Evolutionary conservation across 2,113 vertebrate species (phyloP).

Genomic region (Harpagus bidentatus): DNA sequence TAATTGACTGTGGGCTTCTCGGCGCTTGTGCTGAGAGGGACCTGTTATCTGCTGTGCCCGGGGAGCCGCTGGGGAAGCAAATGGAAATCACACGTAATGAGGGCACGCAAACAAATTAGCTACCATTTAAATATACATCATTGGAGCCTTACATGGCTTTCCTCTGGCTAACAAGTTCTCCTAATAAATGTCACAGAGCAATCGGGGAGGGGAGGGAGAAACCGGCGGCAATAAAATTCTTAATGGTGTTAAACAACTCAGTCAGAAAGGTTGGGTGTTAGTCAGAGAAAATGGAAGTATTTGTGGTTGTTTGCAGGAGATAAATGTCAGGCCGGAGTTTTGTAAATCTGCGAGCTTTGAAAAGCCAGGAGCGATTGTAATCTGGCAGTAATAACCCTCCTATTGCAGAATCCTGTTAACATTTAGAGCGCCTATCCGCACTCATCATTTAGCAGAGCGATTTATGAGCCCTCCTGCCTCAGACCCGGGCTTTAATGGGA

Average conservation of each 20-base stretch:
- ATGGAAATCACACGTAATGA: neutral
- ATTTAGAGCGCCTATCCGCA: neutral
- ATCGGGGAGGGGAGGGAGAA: neutral
- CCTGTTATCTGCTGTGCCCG: neutral
- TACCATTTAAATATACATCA: neutral
- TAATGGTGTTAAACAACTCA: slow-evolving; percentile 41
- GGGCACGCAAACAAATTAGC: slow-evolving; percentile 47
- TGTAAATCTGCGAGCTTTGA: neutral
- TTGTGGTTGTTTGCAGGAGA: neutral
- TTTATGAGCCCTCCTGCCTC: neutral
- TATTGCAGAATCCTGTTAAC: neutral
- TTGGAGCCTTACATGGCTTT: neutral
- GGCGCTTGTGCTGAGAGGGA: neutral
- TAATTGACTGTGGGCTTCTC: neutral
- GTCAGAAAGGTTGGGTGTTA: slow-evolving; percentile 19
- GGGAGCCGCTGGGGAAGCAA: neutral
- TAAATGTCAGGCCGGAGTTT: slow-evolving; percentile 1
- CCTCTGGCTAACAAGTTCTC: neutral
- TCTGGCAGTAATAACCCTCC: neutral
- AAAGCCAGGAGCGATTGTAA: neutral
- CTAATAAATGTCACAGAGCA: slow-evolving; percentile 49
- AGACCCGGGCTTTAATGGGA: neutral
- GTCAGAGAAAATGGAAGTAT: neutral
- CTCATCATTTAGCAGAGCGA: neutral
- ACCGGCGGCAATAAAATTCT: slow-evolving; percentile 26